Percentiles rank a stretch among this genome's conserved stretches.
Evolutionary conservation across 2,888 invertebrate species (phyloP).

Genomic region (Matsumyia berberina): DNA sequence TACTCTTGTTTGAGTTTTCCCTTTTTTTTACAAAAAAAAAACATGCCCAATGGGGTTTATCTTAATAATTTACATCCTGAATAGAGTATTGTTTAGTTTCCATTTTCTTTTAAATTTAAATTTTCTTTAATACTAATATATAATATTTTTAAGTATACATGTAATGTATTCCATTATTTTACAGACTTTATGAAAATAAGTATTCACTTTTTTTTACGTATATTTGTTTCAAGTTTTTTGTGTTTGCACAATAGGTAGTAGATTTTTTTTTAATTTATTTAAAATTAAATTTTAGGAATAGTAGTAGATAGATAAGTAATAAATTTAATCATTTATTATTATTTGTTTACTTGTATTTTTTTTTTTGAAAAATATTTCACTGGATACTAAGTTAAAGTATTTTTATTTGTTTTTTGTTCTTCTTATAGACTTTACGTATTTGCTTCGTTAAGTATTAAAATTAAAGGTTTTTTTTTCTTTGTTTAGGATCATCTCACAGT

Average conservation of each 20-base stretch:
- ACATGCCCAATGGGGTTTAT: slow-evolving; percentile 59
- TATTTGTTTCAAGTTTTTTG: slow-evolving; percentile 72
- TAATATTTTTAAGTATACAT: slow-evolving; percentile 77
- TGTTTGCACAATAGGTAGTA: slow-evolving; percentile 75
- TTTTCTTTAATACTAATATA: slow-evolving; percentile 71
- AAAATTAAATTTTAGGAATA: slow-evolving; percentile 77
- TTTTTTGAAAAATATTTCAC: slow-evolving; percentile 73
- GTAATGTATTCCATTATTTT: slow-evolving; percentile 78
- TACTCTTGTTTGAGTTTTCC: slow-evolving; percentile 41
- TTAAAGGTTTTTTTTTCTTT: slow-evolving; percentile 41
- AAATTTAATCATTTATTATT: slow-evolving; percentile 64
- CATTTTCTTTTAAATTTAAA: slow-evolving; percentile 42
- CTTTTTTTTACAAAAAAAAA: slow-evolving; percentile 69
- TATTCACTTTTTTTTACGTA: slow-evolving; percentile 76
- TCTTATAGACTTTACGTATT: slow-evolving; percentile 59
- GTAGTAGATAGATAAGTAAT: slow-evolving; percentile 75
- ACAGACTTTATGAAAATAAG: slow-evolving; percentile 76
- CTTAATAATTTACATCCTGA: slow-evolving; percentile 75
- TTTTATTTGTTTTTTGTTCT: slow-evolving; percentile 42
- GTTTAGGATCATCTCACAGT: slow-evolving; percentile 67
- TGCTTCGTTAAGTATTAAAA: slow-evolving; percentile 47
- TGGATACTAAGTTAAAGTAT: slow-evolving; percentile 66
- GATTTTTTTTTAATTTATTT: slow-evolving; percentile 68
- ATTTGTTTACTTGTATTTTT: slow-evolving; percentile 43
- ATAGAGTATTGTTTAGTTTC: slow-evolving; percentile 69